Conservation (phyloP, 2,888 invertebrate genomes). For the Hipparchia sbordonii region DNA sequence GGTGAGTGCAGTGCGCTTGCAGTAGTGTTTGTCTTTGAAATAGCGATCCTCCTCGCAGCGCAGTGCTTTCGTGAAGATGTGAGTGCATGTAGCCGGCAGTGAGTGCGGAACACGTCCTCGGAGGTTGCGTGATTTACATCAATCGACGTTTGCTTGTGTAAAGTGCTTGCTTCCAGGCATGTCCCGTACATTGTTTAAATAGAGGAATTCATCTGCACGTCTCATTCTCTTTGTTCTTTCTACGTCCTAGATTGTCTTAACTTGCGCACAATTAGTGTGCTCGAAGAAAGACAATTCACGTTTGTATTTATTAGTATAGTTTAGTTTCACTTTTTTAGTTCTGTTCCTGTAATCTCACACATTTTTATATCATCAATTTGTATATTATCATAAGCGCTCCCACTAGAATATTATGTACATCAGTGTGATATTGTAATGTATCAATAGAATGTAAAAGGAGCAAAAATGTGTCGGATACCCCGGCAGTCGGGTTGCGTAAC, state of each 20-base stretch:
- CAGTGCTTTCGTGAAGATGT: conserved; percentile 73
- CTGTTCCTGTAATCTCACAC: conserved; percentile 4
- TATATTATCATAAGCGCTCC: conserved; percentile 29
- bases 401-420: conserved; percentile 29
- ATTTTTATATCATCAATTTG: conserved; percentile 27
- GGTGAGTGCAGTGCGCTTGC: conserved; percentile 79
- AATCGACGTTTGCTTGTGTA: conserved; percentile 50
- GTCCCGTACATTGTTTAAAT: conserved; percentile 45
- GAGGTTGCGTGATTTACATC: conserved; percentile 44
- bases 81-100: conserved; percentile 72
- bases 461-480: conserved; percentile 55
- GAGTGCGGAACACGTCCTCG: conserved; percentile 57
- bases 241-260: conserved; percentile 41
- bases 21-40: conserved; percentile 76
- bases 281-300: conserved; percentile 26
- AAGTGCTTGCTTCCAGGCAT: conserved; percentile 59
- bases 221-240: conserved; percentile 59
- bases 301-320: conserved; percentile 18
- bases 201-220: conserved; percentile 57
- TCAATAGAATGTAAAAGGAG: conserved; percentile 44
- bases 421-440: conserved; percentile 14
- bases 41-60: conserved; percentile 53
- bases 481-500: conserved; percentile 79
- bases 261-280: conserved; percentile 45
- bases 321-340: conserved; percentile 9